phyloP scores from a whole-genome alignment of 2,113 vertebrate species.

The Sturnus vulgaris region DNA sequence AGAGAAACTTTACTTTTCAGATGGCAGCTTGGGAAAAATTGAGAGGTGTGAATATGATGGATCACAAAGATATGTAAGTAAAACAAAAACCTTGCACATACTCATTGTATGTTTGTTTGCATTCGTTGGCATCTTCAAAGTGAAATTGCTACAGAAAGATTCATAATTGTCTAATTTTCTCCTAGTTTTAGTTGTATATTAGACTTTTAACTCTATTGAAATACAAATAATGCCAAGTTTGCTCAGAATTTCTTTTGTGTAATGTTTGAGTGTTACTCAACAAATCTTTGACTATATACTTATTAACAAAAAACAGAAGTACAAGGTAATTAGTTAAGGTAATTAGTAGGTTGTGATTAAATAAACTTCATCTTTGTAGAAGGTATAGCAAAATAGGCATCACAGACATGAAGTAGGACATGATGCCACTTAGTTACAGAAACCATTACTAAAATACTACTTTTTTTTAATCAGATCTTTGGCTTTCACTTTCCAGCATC shows the following conservation, averaged over 20 bases:
- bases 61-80: constrained; percentile 91
- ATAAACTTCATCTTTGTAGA: not conserved
- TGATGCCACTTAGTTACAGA: not conserved
- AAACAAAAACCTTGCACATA: not conserved
- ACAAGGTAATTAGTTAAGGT: not conserved
- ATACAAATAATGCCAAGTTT: not conserved
- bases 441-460: not conserved
- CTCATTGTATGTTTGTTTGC: not conserved
- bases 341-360: not conserved
- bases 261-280: not conserved
- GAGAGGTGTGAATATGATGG: constrained; percentile 97
- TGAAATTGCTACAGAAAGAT: not conserved
- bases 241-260: not conserved
- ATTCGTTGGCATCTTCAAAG: not conserved
- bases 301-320: not conserved
- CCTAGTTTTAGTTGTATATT: not conserved
- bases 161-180: not conserved
- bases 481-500: not conserved
- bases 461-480: not conserved
- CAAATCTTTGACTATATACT: not conserved
- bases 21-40: constrained; percentile 92
- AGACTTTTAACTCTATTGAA: not conserved
- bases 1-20: constrained; percentile 96
- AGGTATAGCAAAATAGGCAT: rapidly evolving
- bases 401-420: not conserved